Evolutionary conservation across 2,797 vertebrate genomes (phyloP), one percentile per base, ranked within the genome.

Genomic region (Trematomus bernacchii): DNA sequence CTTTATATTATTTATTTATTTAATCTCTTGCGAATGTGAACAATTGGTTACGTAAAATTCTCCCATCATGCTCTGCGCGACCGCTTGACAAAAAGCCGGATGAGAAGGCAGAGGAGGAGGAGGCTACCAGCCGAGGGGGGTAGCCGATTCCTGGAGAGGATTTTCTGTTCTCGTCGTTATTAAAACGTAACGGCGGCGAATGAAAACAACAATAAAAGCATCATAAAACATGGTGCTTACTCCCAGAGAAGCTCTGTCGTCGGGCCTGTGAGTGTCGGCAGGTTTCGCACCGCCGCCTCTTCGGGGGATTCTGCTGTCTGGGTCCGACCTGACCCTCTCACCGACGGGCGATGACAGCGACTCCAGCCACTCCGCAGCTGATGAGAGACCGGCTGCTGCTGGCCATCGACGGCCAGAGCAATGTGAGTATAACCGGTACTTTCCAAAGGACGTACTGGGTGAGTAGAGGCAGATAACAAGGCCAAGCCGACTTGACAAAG

Each of bases 321-420:
- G 87, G 81, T 92, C 91, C 90, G 91, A 72, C 89, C 87, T 75
- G 93, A 94, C 89, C 93, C 92, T 83, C 82, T 86, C 88, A 85
- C 87, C 74, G 89, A 92, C 95, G 92, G 96, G 95, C 95, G 94
- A 98, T 99, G 97, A 97, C 96, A 97, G 96, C 97, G 94, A 95
- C 95, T 89, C 93, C 96, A 88, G 94, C 94, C 85, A 96, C 96
- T 92, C 96, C 97, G 94, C 96, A 96, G 95, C 94, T 95, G 93
- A 96, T 98, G 93, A 97, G 95, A 96, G 97, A 97, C 95, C 95
- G 96, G 94, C 97, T 99, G 92, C 96, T 98, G 63, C 96, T 96
- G 95, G 97, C 97, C 94, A 95, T 97, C 93, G 97, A 98, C 93
- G 94, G 94, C 91, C 96, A 97, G 89, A 96, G 95, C 93, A 97